These are phyloP conservation scores for Augiades crinisus DNA, from an alignment of 2,888 invertebrate genomes.

Conservation along the genomic window DNA sequence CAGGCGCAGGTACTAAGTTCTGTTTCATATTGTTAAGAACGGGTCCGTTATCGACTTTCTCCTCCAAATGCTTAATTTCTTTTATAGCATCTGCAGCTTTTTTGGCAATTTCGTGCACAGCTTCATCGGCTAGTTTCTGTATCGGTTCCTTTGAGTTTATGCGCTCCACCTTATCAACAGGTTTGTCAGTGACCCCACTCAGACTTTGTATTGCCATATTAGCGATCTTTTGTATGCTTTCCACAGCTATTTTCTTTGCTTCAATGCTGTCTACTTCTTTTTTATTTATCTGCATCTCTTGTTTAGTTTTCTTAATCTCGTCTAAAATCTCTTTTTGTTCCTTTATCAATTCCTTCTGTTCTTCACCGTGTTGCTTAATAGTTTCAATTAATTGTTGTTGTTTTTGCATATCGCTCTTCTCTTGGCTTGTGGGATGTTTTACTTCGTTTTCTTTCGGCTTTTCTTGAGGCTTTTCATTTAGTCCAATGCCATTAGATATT, in stretches of 20 bases:
- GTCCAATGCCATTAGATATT: slow-evolving; percentile 40
- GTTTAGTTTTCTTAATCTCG: slow-evolving; percentile 80
- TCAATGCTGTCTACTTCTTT: slow-evolving; percentile 64
- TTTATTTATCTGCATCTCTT: slow-evolving; percentile 72
- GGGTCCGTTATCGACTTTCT: slow-evolving; percentile 14
- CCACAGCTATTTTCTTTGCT: slow-evolving; percentile 74
- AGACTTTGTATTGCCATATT: slow-evolving; percentile 71
- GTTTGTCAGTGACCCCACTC: slow-evolving; percentile 63
- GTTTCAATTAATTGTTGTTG: slow-evolving; percentile 81
- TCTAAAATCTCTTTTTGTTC: slow-evolving; percentile 84
- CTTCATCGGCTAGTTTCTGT: slow-evolving; percentile 57
- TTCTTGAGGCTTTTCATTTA: slow-evolving; percentile 40
- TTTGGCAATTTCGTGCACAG: slow-evolving; percentile 73
- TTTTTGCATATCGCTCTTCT: slow-evolving; percentile 57
- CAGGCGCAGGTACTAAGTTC: slow-evolving; percentile 25
- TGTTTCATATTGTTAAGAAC: slow-evolving; percentile 23
- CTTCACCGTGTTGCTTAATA: slow-evolving; percentile 85
- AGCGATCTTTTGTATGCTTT: slow-evolving; percentile 76
- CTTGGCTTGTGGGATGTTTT: slow-evolving; percentile 41
- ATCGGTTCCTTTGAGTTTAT: slow-evolving; percentile 46
- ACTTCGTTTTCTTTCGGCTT: slow-evolving; percentile 41
- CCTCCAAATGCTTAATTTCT: slow-evolving; percentile 52
- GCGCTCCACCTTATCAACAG: slow-evolving; percentile 37
- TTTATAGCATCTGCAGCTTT: slow-evolving; percentile 67
- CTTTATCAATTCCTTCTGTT: slow-evolving; percentile 84